These are phyloP conservation scores for Conus betulinus DNA, from an alignment of 1,140 invertebrate genomes.

Conservation along the genomic window DNA sequence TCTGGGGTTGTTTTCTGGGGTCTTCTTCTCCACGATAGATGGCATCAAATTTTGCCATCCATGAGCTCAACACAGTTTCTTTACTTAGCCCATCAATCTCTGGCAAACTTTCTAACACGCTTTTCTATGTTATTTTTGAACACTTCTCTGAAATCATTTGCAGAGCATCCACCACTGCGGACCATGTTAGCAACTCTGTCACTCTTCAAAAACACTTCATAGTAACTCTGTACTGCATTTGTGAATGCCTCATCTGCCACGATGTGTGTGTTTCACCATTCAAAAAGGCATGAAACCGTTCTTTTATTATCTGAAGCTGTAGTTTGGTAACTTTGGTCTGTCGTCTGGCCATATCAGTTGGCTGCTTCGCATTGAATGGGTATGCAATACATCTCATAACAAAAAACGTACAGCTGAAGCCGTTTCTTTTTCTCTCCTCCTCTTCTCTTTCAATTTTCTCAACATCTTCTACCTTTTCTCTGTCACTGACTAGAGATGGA, in stretches of 20 bases:
- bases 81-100: conserved; percentile 99
- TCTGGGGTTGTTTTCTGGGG: conserved; percentile 73
- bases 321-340: conserved; percentile 93
- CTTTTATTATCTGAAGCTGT: conserved; percentile 95
- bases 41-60: conserved; percentile 99
- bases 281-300: conserved; percentile 90
- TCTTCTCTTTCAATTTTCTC: conserved; percentile 73
- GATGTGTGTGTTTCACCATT: conserved; percentile 90
- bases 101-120: conserved; percentile 95
- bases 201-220: conserved; percentile 97
- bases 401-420: conserved; percentile 99
- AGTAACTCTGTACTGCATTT: conserved; percentile 98
- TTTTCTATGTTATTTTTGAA: conserved; percentile 98
- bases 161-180: conserved; percentile 96
- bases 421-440: conserved; percentile 72
- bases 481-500: conserved; percentile 87
- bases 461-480: conserved; percentile 75
- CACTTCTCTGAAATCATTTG: conserved; percentile 98
- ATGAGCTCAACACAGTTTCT: conserved; percentile 98
- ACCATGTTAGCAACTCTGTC: conserved; percentile 97
- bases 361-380: conserved; percentile 99
- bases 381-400: conserved; percentile 98
- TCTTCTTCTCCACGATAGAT: conserved; percentile 91
- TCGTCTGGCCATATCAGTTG: conserved; percentile 92
- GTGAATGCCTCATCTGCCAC: conserved; percentile 99